Conservation (phyloP, 1,140 invertebrate species). For the Melitaea cinxia region DNA sequence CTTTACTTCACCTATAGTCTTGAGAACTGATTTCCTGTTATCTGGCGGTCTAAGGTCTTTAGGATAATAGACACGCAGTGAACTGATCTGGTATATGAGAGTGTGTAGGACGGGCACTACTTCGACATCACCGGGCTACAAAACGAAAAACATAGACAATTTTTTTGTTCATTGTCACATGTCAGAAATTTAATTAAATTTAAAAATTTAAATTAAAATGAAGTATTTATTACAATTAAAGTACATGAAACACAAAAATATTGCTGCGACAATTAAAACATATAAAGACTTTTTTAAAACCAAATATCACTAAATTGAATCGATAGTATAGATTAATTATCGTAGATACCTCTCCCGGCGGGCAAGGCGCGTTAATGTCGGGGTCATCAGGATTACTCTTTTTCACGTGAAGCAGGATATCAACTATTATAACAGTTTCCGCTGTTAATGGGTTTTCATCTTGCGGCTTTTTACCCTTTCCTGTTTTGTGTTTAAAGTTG, state of each 20-base stretch:
- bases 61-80: slow-evolving; percentile 94
- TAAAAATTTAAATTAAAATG: too few relatives aligned
- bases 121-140: slow-evolving; percentile 91
- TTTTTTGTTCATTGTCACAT: too few relatives aligned
- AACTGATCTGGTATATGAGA: slow-evolving; percentile 93
- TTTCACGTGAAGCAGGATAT: slow-evolving; percentile 92
- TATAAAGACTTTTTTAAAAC: too few relatives aligned
- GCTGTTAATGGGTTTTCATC: slow-evolving; percentile 83
- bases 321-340: too few relatives aligned
- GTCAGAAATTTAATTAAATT: too few relatives aligned
- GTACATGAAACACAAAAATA: too few relatives aligned
- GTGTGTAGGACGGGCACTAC: slow-evolving; percentile 93
- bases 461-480: slow-evolving; percentile 71
- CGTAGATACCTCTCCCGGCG: slow-evolving; percentile 80
- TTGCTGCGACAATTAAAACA: too few relatives aligned
- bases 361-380: slow-evolving; percentile 84
- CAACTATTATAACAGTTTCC: slow-evolving; percentile 87
- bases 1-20: slow-evolving; percentile 95
- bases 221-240: too few relatives aligned
- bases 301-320: too few relatives aligned
- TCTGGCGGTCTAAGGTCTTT: slow-evolving; percentile 93
- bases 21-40: slow-evolving; percentile 91
- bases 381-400: slow-evolving; percentile 81
- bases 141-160: slow-evolving; percentile 21
- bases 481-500: slow-evolving; percentile 91